Conservation (phyloP, 2,888 invertebrate species). For the Caenorhabditis plicata region DNA sequence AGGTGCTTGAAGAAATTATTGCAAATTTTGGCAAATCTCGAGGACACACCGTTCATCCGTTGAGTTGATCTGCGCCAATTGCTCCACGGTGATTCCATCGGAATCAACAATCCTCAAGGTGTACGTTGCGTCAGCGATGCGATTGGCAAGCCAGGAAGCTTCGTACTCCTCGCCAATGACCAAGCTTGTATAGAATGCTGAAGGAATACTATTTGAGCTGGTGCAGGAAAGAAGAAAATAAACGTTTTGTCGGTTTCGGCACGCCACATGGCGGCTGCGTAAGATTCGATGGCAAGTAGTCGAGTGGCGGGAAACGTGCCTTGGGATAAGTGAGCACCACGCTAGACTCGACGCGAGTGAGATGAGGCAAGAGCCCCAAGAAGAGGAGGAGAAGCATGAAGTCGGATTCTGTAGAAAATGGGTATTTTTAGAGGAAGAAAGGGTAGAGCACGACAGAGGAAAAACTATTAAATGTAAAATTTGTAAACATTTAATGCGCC, state of each 20-base stretch:
- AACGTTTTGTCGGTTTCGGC: slow-evolving; percentile 46
- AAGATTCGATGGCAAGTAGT: slow-evolving; percentile 57
- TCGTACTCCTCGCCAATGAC: slow-evolving; percentile 35
- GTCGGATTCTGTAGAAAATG: too few relatives aligned
- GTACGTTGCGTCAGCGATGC: slow-evolving; percentile 41
- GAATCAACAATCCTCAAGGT: slow-evolving; percentile 46
- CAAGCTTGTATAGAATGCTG: slow-evolving; percentile 41
- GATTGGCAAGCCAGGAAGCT: slow-evolving; percentile 26
- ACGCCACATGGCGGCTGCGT: slow-evolving; percentile 60
- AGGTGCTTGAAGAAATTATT: too few relatives aligned
- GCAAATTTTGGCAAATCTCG: too few relatives aligned
- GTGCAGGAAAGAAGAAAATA: background rate
- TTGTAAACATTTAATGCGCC: too few relatives aligned
- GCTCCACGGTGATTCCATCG: slow-evolving; percentile 42
- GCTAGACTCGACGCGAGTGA: too few relatives aligned
- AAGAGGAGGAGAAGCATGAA: slow-evolving; percentile 13
- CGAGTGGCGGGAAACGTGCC: slow-evolving; percentile 60
- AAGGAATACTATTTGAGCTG: slow-evolving; percentile 6
- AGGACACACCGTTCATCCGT: background rate
- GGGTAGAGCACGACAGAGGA: too few relatives aligned
- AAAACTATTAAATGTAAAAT: too few relatives aligned
- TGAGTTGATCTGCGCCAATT: slow-evolving; percentile 30
- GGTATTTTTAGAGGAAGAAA: too few relatives aligned
- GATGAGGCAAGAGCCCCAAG: slow-evolving; percentile 2
- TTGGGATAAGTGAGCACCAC: slow-evolving; percentile 53